Evolutionary conservation across 2,113 vertebrate species (phyloP), one percentile per base, ranked within the genome.

Genomic region (Ciconia maguari): DNA sequence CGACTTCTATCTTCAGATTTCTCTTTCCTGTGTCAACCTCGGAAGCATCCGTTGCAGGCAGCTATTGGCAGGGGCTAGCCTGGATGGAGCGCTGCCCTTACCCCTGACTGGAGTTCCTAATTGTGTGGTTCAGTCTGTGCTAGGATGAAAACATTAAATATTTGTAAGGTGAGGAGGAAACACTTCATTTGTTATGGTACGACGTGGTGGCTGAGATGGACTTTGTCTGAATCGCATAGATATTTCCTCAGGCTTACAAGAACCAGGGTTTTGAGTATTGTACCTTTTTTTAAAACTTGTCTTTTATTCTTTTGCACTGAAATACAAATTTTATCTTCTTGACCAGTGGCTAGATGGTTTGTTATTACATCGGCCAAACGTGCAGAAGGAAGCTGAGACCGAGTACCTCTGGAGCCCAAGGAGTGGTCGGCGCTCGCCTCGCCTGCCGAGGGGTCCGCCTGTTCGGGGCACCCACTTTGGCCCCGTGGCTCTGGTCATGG

Each of bases 391-490:
- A 26, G 41, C 26, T 13, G 29, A 26, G 32, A 13, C 19, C 2
- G 9, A 41, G 32, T 22, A 10, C 22, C 27, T 61, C 32, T 0
- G 13, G n/a, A 46, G 46, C 61, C 44, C 46, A 10, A 8, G 79
- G 21, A 55, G 22, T 6, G 10, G 16, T 11, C 0, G 3, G 44
- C 3, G 1, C 41, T 46, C 1, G 4, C 52, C 41, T 15, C 2
- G 7, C 34, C 20, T 2, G 12, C 76, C 0, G 3, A 7, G 11
- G 38, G 6, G 16, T 12, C 19, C 8, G 9, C 22, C 17, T 2
- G 1, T 54, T n/a, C 0, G 4, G 30, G 58, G 30, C 3, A 2
- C 38, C 38, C 38, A 38, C 38, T 38, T 38, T 38, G 38, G 29
- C 19, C 48, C 21, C 1, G 0, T 1, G 9, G n/a, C 18, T 49